Evolutionary conservation across 2,797 vertebrate species (phyloP), one percentile per base, ranked within the genome.

Genomic region (Dryobates pubescens): DNA sequence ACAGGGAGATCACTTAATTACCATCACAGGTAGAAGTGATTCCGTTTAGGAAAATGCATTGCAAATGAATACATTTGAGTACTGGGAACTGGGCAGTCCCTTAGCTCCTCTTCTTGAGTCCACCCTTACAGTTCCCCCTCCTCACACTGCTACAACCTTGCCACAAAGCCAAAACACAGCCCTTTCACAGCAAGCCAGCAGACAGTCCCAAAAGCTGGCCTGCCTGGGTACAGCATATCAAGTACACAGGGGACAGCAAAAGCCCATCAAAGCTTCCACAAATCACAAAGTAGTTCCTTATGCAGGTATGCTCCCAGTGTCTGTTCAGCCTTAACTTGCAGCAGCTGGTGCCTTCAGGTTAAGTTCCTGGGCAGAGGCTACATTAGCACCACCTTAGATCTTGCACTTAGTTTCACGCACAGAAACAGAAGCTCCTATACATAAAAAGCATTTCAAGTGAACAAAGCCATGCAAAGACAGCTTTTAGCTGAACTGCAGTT

Each of bases 111-210:
- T 49, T 67, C 30, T 20, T 67, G 56, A 65, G 19, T 24, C 27
- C 51, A 64, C 1, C 3, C 9, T 20, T 18, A 1, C 29, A 54
- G 32, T 23, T 3, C 3, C 43, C 8, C 23, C 10, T 30, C 4
- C 49, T 7, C 26, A 9, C 17, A 7, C 38, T 9, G 13, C 32
- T 26, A 64, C 80, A 83, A 20, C 13, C 0, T 0, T 13, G 3
- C 23, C 26, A 54, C 14, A 36, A 1, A 16, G 49, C 30, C 7
- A 74, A 24, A 6, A 32, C 30, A 53, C 1, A 71, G 18, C 32
- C 36, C 5, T 56, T 19, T 23, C 79, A 45, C 20, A 68, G 54
- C 49, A 79, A 54, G 15, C 8, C 6, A 41, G 30, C 14, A 61
- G 63, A 27, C 36, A 57, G 18, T 0, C 8, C 54, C 30, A 17